These are phyloP conservation scores for Promerops cafer DNA, from an alignment of 2,113 vertebrate species.

Conservation along the genomic window DNA sequence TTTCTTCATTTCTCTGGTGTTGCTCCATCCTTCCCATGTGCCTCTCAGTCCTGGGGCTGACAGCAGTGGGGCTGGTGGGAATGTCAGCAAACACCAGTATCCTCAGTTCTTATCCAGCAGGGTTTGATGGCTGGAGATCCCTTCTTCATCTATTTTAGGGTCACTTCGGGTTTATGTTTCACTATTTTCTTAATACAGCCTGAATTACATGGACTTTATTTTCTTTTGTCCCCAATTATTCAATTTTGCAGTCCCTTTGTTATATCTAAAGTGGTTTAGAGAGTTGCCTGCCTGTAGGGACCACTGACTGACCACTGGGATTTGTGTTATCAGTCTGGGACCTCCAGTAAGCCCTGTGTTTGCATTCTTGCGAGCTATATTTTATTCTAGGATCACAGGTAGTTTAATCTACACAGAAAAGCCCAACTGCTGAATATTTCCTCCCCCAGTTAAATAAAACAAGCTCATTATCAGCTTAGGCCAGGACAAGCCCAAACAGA, in stretches of 20 bases:
- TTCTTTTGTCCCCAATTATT: background rate
- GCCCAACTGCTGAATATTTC: background rate
- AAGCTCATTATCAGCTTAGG: background rate
- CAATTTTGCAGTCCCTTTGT: background rate
- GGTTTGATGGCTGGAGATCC: background rate
- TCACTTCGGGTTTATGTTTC: background rate
- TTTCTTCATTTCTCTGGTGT: background rate
- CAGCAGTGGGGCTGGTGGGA: background rate
- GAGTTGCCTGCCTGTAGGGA: background rate
- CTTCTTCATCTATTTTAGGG: background rate
- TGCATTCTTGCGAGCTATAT: background rate
- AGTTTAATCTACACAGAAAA: background rate
- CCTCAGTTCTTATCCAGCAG: background rate
- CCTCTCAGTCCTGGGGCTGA: background rate
- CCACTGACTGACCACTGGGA: background rate
- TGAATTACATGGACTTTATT: background rate
- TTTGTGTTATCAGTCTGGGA: background rate
- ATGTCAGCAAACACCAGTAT: background rate
- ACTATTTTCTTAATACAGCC: background rate
- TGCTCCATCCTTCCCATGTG: background rate
- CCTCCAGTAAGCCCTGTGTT: background rate
- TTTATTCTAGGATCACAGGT: background rate
- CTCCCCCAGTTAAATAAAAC: background rate
- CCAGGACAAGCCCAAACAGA: background rate
- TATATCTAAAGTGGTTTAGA: background rate